Base-by-base conservation (phyloP, 2,797 vertebrate genomes). In the Euthynnus affinis region DNA sequence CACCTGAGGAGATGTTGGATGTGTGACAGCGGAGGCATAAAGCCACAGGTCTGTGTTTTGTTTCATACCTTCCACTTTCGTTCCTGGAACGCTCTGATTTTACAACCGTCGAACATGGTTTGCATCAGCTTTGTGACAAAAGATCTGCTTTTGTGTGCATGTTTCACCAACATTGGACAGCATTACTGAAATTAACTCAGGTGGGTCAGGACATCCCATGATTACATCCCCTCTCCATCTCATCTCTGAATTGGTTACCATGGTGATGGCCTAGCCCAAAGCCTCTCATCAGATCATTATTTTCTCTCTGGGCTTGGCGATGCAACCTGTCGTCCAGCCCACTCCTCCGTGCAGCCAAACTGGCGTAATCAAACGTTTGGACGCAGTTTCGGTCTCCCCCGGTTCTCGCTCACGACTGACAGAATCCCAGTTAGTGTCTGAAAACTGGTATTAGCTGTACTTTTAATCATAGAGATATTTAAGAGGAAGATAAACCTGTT, bases 231-330 rank as follows among this genome's bases (percentile, higher is more conserved):
- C 34, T 63, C 61, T 72, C 27, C 20, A 2, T 78, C 37, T 79
- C 74, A 63, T 80, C 57, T 72, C 48, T 61, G 65, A 66, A 51
- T 44, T 17, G 66, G 87, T 92, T 69, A 22, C 88, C 78, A 89
- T 84, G 83, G 85, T 2, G 52, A 88, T 52, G 64, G 74, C 59
- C 65, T 56, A 46, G 49, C 71, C 74, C 61, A 72, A 25, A 83
- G 58, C 73, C 60, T 81, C 79, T 80, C 44, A 76, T 87, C 78
- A 81, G 62, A 85, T 90, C 72, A 81, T 90, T 84, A 85, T 87
- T 84, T 87, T 73, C 76, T 82, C 71, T 71, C 61, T 63, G 81
- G 80, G 58, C 72, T 78, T 64, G 0, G 64, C 61, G 34, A 42
- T 27, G 46, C 6, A 14, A 58, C 25, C n/a, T 42, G 27, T 23